These are phyloP conservation scores for Pimephales promelas DNA, from an alignment of 2,113 vertebrate genomes.

Conservation along the genomic window DNA sequence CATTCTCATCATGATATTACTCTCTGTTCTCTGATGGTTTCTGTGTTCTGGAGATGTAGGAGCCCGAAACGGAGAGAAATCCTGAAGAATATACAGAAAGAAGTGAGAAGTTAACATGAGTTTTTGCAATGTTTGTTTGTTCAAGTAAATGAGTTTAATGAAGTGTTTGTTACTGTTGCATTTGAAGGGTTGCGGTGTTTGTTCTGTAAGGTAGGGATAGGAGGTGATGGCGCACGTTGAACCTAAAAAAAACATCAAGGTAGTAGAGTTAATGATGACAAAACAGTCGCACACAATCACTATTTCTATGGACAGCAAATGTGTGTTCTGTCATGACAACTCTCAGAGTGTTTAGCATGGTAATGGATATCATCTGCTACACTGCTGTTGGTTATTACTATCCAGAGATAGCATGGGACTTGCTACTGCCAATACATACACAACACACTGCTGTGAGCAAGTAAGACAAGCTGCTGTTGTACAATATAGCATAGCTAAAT, in stretches of 20 bases:
- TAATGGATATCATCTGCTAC: no score
- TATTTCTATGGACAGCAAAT: background rate
- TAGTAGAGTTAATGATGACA: background rate
- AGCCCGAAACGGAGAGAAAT: background rate
- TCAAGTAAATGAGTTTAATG: background rate
- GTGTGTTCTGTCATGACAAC: background rate
- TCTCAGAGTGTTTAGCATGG: no score
- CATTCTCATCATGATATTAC: background rate
- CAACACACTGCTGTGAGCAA: no score
- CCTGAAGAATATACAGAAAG: background rate
- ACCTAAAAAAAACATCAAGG: slow-evolving; percentile 63
- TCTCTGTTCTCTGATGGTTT: slow-evolving; percentile 9
- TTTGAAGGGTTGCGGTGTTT: slow-evolving; percentile 60
- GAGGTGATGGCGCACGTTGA: slow-evolving; percentile 78
- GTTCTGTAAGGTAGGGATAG: slow-evolving; percentile 81
- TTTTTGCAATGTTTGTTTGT: background rate
- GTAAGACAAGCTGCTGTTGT: no score
- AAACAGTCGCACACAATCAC: background rate
- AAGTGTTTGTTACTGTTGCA: background rate
- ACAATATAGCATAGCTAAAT: no score
- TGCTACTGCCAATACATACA: no score
- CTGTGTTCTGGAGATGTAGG: background rate
- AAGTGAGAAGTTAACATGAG: background rate
- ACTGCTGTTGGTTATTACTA: no score
- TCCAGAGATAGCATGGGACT: no score